These are phyloP conservation scores for Drosophila bocqueti DNA, from an alignment of 1,140 invertebrate species.

Conservation along the genomic window DNA sequence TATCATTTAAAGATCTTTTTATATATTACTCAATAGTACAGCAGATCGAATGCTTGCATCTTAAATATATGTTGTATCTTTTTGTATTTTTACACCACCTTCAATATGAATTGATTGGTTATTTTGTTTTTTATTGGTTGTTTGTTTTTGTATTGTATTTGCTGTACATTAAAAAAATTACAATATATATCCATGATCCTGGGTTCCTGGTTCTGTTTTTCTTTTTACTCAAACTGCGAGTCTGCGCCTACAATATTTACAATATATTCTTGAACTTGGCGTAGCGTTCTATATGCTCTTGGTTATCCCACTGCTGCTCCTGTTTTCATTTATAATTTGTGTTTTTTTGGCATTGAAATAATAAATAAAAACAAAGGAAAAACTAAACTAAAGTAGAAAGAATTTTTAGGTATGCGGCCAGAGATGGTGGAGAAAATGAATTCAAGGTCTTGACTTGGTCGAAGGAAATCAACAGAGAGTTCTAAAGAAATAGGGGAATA, in stretches of 20 bases:
- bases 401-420: not conserved
- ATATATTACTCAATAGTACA: slow-evolving; percentile 71
- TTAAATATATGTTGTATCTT: slow-evolving; percentile 39
- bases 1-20: slow-evolving; percentile 61
- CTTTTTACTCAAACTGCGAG: slow-evolving; percentile 21
- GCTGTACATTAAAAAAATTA: slow-evolving; percentile 54
- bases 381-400: slow-evolving; percentile 11
- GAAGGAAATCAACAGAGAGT: not conserved
- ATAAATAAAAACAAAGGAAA: slow-evolving; percentile 31
- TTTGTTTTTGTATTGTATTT: slow-evolving; percentile 26
- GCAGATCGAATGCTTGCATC: slow-evolving; percentile 45
- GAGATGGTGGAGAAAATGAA: not conserved
- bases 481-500: not conserved
- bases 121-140: slow-evolving; percentile 1
- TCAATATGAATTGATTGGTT: slow-evolving; percentile 18
- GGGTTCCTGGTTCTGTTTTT: not conserved
- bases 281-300: slow-evolving; percentile 37
- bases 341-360: slow-evolving; percentile 55
- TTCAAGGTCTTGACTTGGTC: slow-evolving; percentile 22
- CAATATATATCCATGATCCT: slow-evolving; percentile 32
- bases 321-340: slow-evolving; percentile 15
- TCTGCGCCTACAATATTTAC: slow-evolving; percentile 43
- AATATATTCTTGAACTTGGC: slow-evolving; percentile 26
- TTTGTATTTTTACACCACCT: slow-evolving; percentile 27
- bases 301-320: slow-evolving; percentile 5